Percentiles rank a stretch among this genome's conserved stretches.
These are phyloP conservation scores for Microtus obscurus DNA, from an alignment of 2,797 vertebrate species.

Conservation along the genomic window DNA sequence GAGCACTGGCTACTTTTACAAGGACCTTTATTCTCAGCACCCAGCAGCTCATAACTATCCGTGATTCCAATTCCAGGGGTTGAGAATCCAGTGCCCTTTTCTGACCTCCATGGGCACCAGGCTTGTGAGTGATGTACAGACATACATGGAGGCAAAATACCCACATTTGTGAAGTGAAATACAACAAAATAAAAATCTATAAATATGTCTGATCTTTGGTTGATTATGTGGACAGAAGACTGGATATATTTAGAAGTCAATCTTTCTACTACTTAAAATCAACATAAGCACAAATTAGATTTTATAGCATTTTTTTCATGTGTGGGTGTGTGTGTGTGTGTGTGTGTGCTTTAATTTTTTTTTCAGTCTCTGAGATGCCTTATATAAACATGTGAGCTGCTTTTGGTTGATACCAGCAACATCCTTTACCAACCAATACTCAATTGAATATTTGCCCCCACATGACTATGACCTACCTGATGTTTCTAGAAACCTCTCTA, in stretches of 20 bases:
- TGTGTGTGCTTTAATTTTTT: neutral
- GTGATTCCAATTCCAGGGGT: neutral
- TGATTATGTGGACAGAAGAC: neutral
- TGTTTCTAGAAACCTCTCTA: neutral
- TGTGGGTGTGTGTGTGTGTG: neutral
- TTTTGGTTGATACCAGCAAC: neutral
- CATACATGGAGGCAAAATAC: neutral
- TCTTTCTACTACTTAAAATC: neutral
- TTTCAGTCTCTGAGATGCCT: neutral
- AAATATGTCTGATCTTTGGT: neutral
- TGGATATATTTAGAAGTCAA: neutral
- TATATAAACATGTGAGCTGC: neutral
- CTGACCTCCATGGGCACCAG: neutral
- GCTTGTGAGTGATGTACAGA: neutral
- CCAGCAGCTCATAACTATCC: neutral
- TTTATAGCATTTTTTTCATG: neutral
- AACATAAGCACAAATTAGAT: neutral
- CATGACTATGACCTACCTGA: neutral
- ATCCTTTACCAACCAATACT: neutral
- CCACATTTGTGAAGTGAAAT: neutral
- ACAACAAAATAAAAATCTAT: neutral
- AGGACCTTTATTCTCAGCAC: neutral
- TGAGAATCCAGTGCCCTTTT: neutral
- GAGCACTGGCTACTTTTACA: neutral
- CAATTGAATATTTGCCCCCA: neutral